Evolutionary conservation across 2,113 vertebrate genomes (phyloP).

Genomic region (Pan troglodytes): DNA sequence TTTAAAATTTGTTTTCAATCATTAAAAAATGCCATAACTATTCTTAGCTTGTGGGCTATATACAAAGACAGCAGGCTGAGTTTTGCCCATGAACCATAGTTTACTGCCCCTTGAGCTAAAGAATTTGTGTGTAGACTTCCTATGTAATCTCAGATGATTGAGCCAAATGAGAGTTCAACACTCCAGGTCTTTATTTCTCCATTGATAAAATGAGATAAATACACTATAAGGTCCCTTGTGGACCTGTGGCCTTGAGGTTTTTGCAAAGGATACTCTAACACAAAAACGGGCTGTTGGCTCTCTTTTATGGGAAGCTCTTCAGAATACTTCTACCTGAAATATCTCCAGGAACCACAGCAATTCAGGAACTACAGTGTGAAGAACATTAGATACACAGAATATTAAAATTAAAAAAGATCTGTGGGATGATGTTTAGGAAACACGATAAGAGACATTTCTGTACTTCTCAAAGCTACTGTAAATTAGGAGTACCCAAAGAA

Average conservation of each 20-base stretch:
- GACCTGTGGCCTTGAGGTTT: not conserved
- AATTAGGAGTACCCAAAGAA: not conserved
- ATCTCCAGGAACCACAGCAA: not conserved
- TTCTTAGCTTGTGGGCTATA: not conserved
- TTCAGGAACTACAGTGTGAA: not conserved
- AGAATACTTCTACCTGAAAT: not conserved
- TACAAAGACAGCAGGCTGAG: not conserved
- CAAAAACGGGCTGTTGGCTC: not conserved
- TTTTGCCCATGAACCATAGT: not conserved
- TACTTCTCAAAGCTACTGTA: not conserved
- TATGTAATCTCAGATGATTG: not conserved
- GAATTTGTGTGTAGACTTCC: not conserved
- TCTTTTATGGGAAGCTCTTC: not conserved
- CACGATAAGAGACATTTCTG: not conserved
- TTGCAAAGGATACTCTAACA: not conserved
- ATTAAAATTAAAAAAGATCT: not conserved
- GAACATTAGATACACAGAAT: not conserved
- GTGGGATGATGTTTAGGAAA: not conserved
- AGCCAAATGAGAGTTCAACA: not conserved
- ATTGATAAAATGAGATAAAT: not conserved
- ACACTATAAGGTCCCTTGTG: not conserved
- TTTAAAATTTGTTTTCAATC: not conserved
- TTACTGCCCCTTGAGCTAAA: not conserved
- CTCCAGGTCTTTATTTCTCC: not conserved
- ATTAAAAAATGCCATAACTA: slow-evolving; percentile 12